Evolutionary conservation across 2,888 invertebrate species (phyloP).

Genomic region (Psylliodes chrysocephalus): DNA sequence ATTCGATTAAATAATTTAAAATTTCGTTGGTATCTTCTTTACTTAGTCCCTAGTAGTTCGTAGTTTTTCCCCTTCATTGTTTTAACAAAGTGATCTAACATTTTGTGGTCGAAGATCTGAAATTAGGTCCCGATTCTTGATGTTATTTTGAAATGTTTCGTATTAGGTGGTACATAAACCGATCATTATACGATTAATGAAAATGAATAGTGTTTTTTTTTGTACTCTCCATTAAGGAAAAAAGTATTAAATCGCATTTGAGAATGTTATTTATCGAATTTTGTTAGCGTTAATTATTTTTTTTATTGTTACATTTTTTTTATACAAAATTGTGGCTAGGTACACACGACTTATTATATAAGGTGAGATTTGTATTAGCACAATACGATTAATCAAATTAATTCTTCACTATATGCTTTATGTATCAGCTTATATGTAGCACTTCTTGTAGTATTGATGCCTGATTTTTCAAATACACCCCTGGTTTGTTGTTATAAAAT

Average conservation of each 20-base stretch:
- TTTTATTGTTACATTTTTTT: slow-evolving; percentile 15
- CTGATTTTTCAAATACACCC: slow-evolving; percentile 3
- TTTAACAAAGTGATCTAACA: slow-evolving; percentile 20
- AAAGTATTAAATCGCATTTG: slow-evolving; percentile 21
- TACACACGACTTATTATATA: slow-evolving; percentile 14
- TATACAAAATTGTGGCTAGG: slow-evolving; percentile 24
- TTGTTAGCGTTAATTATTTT: slow-evolving; percentile 5
- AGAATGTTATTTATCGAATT: neutral
- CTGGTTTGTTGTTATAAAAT: slow-evolving; percentile 19
- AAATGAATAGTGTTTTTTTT: slow-evolving; percentile 30
- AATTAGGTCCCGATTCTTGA: slow-evolving; percentile 16
- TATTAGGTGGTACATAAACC: slow-evolving; percentile 22
- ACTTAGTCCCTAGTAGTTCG: neutral
- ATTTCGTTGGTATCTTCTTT: too few relatives aligned
- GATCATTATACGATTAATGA: slow-evolving; percentile 20
- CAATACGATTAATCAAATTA: slow-evolving; percentile 9
- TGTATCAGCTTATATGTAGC: slow-evolving; percentile 28
- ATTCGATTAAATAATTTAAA: too few relatives aligned
- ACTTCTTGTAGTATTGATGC: slow-evolving; percentile 27
- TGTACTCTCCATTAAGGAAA: slow-evolving; percentile 1
- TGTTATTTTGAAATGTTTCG: slow-evolving; percentile 25
- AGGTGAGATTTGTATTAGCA: slow-evolving; percentile 24
- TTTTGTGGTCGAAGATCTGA: neutral
- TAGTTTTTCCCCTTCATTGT: slow-evolving; percentile 11
- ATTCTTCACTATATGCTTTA: slow-evolving; percentile 20